Evolutionary conservation across 2,888 invertebrate genomes (phyloP).

Genomic region (Drosophila nr. medialis): DNA sequence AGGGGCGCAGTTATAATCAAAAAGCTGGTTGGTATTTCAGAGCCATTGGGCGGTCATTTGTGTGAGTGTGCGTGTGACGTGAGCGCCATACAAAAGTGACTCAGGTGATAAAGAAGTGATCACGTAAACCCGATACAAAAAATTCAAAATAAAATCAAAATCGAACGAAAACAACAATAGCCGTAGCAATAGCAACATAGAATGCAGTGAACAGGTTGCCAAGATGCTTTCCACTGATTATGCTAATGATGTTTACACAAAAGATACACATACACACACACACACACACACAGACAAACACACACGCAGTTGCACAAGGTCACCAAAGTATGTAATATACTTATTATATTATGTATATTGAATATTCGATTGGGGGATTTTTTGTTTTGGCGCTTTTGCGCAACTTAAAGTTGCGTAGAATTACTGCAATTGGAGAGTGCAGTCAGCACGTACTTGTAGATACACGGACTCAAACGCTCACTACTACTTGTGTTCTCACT

Average conservation of each 20-base stretch:
- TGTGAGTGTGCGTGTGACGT: slow-evolving; percentile 57
- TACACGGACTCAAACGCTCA: slow-evolving; percentile 41
- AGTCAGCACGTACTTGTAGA: slow-evolving; percentile 67
- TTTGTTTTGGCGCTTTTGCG: slow-evolving; percentile 17
- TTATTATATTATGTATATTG: slow-evolving; percentile 19
- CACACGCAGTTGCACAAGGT: slow-evolving; percentile 51
- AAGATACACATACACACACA: slow-evolving; percentile 32
- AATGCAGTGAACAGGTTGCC: slow-evolving; percentile 34
- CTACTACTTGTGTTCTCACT: slow-evolving; percentile 31
- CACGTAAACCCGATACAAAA: slow-evolving; percentile 51
- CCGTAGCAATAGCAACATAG: slow-evolving; percentile 8
- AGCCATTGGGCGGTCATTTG: slow-evolving; percentile 31
- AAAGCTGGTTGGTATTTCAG: slow-evolving; percentile 57
- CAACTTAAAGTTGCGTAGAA: slow-evolving; percentile 37
- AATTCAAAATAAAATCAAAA: slow-evolving; percentile 13
- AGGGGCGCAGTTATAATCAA: slow-evolving; percentile 37
- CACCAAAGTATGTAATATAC: slow-evolving; percentile 28
- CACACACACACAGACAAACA: slow-evolving; percentile 18
- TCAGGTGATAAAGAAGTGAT: slow-evolving; percentile 77
- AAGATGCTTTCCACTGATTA: slow-evolving; percentile 51
- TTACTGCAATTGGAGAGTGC: slow-evolving; percentile 39
- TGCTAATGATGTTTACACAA: slow-evolving; percentile 63
- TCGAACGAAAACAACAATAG: background rate
- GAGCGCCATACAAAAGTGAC: slow-evolving; percentile 69
- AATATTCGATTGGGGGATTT: slow-evolving; percentile 16